Base-by-base conservation (phyloP, 2,797 vertebrate genomes). In the Brotogeris chrysoptera region DNA sequence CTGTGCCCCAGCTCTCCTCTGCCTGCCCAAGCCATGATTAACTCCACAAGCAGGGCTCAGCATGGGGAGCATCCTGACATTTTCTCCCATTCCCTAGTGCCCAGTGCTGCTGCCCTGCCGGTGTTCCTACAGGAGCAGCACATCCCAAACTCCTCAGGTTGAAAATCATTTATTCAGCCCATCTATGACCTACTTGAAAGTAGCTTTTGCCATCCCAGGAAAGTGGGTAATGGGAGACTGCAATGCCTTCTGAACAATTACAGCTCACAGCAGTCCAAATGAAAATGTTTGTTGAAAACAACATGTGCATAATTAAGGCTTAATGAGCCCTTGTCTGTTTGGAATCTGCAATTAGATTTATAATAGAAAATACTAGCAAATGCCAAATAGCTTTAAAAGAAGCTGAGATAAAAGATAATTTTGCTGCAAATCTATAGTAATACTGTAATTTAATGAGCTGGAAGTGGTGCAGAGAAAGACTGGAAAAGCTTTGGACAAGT, bases 221-320 rank as follows among this genome's bases (percentile, higher is more conserved):
- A 97, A 96, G 97, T 97, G 97, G 94, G 96, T 97, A 97, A 98
- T 98, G 97, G 98, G 98, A 97, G 98, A 97, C 97, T 97, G 97
- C 96, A 95, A 98, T 98, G 98, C 98, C 98, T 96, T 97, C 98
- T 96, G 98, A 99, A 99, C 99, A 98, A 98, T 99, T 99, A 99
- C 98, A 98, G 98, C 98, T 98, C 98, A 97, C 98, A 98, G 98
- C 98, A 98, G 98, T 98, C 98, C 99, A 99, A 99, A 99, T 99
- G 98, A 99, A 99, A 99, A 99, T 99, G 99, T 99, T 99, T 99
- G 99, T 99, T 98, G 99, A 99, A 99, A 99, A 99, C 99, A 99
- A 99, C 99, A 99, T 99, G 99, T 99, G 99, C 99, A 99, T 99
- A 99, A 99, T 99, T 99, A 99, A 99, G 99, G 98, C 99, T 99